Percentiles rank a stretch among this genome's conserved stretches.
These are phyloP conservation scores for Perca flavescens DNA, from an alignment of 2,113 vertebrate genomes.

Conservation along the genomic window DNA sequence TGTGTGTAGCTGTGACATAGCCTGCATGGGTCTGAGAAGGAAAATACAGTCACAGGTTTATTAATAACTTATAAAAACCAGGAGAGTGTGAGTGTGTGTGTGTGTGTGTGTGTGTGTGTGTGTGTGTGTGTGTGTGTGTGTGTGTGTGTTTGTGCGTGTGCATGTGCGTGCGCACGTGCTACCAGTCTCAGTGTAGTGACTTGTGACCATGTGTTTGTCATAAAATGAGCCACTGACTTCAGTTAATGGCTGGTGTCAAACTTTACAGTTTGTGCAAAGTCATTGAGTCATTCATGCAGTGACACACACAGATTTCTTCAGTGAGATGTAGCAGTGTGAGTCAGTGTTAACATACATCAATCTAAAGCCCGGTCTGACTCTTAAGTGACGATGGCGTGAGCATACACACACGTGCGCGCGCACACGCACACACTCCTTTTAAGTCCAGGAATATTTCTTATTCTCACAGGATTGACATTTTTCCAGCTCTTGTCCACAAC, in stretches of 20 bases:
- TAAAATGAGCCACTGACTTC: slow-evolving; percentile 47
- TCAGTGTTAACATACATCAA: slow-evolving; percentile 14
- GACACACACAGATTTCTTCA: slow-evolving; percentile 14
- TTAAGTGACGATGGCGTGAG: not conserved
- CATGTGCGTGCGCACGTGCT: not conserved
- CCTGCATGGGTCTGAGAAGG: slow-evolving; percentile 14
- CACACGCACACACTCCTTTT: slow-evolving; percentile 30
- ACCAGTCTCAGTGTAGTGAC: slow-evolving; percentile 27
- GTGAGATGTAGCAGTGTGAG: slow-evolving; percentile 13
- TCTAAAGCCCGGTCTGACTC: not conserved
- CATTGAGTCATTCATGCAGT: slow-evolving; percentile 9
- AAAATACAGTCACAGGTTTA: slow-evolving; percentile 15
- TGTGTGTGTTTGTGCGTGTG: too few species aligned
- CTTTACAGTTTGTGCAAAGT: slow-evolving; percentile 32
- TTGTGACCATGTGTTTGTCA: slow-evolving; percentile 40
- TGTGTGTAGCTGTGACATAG: slow-evolving; percentile 6
- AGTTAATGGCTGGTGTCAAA: slow-evolving; percentile 52
- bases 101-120: not conserved
- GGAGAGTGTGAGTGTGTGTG: not conserved
- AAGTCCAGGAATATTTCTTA: slow-evolving; percentile 34
- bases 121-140: slow-evolving; percentile 5
- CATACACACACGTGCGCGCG: not conserved
- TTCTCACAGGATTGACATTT: slow-evolving; percentile 45
- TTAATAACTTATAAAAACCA: slow-evolving; percentile 55
- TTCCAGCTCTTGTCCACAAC: slow-evolving; percentile 61